Evolutionary conservation across 1,140 invertebrate species (phyloP), one percentile per base, ranked within the genome.

Genomic region (Caenorhabditis brenneri): DNA sequence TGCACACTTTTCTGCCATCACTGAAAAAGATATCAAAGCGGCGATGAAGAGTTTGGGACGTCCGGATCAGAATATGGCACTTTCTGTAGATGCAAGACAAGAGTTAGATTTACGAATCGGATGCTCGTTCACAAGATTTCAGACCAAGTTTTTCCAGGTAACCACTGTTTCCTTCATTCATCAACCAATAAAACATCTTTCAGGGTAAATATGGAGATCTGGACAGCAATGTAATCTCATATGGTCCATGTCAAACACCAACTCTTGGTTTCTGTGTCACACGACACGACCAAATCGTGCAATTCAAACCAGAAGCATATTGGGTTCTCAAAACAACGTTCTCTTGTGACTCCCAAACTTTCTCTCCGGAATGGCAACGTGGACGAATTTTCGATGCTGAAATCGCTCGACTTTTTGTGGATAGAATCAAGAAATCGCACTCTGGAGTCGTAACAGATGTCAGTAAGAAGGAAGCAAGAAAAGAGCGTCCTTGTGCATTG

Each of bases 221-320:
- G 83, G 97, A 99, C 92, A 96, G 96, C 10, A 96, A 95, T 0
- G 93, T 98, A 10, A 98, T 99, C 89, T 99, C 97, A 0, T 99
- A 97, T 92, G 98, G 98, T 0, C 98, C 98, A 1, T 99, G 98
- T 90, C 98, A 99, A 93, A 99, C 97, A 4, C 98, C 98, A n/a
- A 99, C 98, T 0, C 92, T 99, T 15, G 97, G 97, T 7, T 99
- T 99, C 92, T 99, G 98, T 93, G 98, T 99, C 1, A 95, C 97
- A 90, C 93, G 98, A 53, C 97, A 99, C 91, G 98, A 99, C 92
- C 94, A 95, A 90, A 99, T 99, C 85, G 96, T 97, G 90, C 96
- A 96, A 7, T 99, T 99, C 89, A 98, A 98, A 92, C 96, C 97
- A 5, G 97, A 99, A 92, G 93, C 95, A 3, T 99, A 95, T 92